phyloP scores from a whole-genome alignment of 2,888 invertebrate genomes.

The Rhimphoctona megacephalus region DNA sequence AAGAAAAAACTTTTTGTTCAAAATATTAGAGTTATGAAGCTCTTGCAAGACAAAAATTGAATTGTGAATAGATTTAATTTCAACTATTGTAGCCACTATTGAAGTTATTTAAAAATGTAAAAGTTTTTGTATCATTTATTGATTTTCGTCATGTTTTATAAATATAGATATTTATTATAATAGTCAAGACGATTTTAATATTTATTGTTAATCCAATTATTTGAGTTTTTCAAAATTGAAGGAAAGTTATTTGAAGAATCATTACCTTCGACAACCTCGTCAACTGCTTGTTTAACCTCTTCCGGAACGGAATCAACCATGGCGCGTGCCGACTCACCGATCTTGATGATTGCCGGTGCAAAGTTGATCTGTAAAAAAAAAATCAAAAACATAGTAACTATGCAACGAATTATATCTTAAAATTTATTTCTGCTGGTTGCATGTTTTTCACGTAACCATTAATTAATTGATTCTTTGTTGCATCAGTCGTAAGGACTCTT shows the following conservation, averaged over 20 bases:
- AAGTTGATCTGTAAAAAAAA: constrained; percentile 79
- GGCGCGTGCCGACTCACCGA: constrained; percentile 83
- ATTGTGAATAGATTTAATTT: background rate
- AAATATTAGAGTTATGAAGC: background rate
- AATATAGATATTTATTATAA: background rate
- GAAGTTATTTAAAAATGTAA: background rate
- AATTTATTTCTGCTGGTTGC: background rate
- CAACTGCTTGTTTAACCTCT: constrained; percentile 86
- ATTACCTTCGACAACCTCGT: constrained; percentile 87
- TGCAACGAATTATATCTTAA: background rate
- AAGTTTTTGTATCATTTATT: background rate
- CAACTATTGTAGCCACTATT: background rate
- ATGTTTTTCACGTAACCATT: background rate
- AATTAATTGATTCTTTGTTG: background rate
- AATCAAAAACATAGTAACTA: background rate
- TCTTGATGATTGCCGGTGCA: constrained; percentile 82
- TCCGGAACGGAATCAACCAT: constrained; percentile 86
- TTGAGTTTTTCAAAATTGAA: background rate
- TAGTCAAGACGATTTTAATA: background rate
- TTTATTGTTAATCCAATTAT: background rate
- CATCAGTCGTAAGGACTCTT: background rate
- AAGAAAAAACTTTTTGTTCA: background rate
- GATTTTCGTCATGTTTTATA: background rate
- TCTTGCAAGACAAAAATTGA: background rate
- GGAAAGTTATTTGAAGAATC: background rate